Percentiles rank a stretch among this genome's conserved stretches.
phyloP scores from a whole-genome alignment of 2,888 invertebrate genomes.

The Phaedon cochleariae region DNA sequence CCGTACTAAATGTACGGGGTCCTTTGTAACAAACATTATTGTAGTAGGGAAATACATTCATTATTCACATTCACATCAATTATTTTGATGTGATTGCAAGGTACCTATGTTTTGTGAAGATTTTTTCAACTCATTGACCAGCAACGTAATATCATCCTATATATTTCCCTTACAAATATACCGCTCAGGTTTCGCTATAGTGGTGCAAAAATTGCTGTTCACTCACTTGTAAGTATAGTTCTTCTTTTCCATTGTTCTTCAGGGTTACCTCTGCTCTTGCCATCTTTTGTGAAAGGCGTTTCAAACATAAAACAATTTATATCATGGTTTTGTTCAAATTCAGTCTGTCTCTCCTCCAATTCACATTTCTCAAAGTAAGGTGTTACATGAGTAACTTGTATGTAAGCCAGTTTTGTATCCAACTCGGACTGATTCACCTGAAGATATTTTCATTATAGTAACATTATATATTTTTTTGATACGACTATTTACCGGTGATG shows the following conservation, averaged over 20 bases:
- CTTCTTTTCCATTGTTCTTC: slow-evolving; percentile 92
- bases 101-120: no score
- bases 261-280: slow-evolving; percentile 78
- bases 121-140: no score
- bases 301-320: slow-evolving; percentile 92
- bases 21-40: no score
- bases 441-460: slow-evolving; percentile 10
- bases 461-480: no score
- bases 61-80: no score
- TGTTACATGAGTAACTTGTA: slow-evolving; percentile 96
- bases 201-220: neutral
- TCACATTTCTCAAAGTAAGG: slow-evolving; percentile 82
- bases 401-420: slow-evolving; percentile 86
- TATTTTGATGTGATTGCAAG: no score
- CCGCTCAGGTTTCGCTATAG: no score
- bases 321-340: slow-evolving; percentile 91
- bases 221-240: slow-evolving; percentile 87
- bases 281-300: slow-evolving; percentile 90
- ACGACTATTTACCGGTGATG: slow-evolving; percentile 73
- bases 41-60: no score
- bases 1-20: no score
- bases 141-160: no score
- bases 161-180: no score
- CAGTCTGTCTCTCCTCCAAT: slow-evolving; percentile 76
- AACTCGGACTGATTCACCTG: slow-evolving; percentile 78